Base-by-base conservation (phyloP, 2,888 invertebrate genomes). In the Actias luna region DNA sequence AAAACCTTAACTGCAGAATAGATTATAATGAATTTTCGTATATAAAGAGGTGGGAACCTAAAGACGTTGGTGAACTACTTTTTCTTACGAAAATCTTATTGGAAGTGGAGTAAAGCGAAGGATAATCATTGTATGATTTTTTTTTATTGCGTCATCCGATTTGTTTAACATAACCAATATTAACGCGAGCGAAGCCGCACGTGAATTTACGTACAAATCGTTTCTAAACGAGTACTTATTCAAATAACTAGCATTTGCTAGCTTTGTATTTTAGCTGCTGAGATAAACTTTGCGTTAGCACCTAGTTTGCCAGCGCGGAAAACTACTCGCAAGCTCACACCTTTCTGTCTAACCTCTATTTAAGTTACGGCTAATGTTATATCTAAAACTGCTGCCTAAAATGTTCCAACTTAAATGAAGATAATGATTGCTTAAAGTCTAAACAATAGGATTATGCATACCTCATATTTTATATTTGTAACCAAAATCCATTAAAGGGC, bases 251-350 rank as follows among this genome's bases (percentile, higher is more conserved):
- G 5, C 2, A 5, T 2, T 42, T 42, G n/a, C 42, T 7, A 42
- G n/a, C 16, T 42, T 7, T 42, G 16, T 22, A 46, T 46, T 46
- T 46, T 46, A 55, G 29, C 16, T 4, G 5, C n/a, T 1, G 29
- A 29, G 55, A 55, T 16, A 55, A n/a, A 29, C 29, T 55, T 55
- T 55, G 16, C 27, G 55, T 29, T 55, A 29, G 55, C 55, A 55
- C 29, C 27, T 14, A 29, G 55, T 55, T 29, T 29, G 14, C 55
- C 27, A 29, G 29, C 29, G 2, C 1, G 5, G 50, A 4, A 10
- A 55, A 55, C 27, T 55, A 27, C 27, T 29, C 55, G 16, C 55
- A 29, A 55, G n/a, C 55, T 55, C 27, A 29, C 55, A 29, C 29
- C n/a, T 14, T 29, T 55, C 55, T 10, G 29, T 29, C 27, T 1